phyloP scores from a whole-genome alignment of 2,888 invertebrate species.

The Cantharis rufa region DNA sequence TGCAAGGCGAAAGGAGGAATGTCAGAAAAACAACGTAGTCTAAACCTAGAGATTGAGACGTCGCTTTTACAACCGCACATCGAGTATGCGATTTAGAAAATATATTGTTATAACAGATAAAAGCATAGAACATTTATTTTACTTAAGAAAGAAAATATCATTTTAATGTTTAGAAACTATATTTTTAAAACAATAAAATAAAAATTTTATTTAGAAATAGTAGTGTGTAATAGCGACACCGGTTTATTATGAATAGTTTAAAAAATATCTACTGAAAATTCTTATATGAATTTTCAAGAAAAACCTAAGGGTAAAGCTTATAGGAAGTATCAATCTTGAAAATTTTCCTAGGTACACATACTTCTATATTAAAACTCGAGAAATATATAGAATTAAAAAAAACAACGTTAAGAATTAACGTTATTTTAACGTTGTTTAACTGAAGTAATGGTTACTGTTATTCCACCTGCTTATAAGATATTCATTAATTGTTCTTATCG shows the following conservation, averaged over 20 bases:
- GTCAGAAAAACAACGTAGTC: conserved; percentile 35
- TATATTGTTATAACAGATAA: neutral
- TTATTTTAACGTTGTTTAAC: too few species aligned
- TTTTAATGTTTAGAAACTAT: neutral
- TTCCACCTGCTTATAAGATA: neutral
- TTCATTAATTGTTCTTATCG: neutral
- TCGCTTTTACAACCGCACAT: conserved; percentile 8
- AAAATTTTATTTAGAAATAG: neutral
- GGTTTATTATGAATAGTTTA: neutral
- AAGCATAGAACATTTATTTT: neutral
- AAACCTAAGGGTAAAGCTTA: neutral
- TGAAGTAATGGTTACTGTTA: too few species aligned
- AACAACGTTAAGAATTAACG: too few species aligned
- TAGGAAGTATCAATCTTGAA: neutral
- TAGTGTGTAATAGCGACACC: neutral
- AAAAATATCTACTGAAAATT: neutral
- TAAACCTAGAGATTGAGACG: conserved; percentile 34
- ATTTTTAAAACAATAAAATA: neutral
- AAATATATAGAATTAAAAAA: neutral
- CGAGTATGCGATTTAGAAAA: neutral
- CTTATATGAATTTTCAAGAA: neutral
- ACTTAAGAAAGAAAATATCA: too few species aligned
- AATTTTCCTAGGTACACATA: neutral
- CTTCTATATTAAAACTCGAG: neutral
- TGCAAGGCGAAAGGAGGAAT: conserved; percentile 22